Evolutionary conservation across 2,797 vertebrate species (phyloP).

Genomic region (Bucorvus abyssinicus): DNA sequence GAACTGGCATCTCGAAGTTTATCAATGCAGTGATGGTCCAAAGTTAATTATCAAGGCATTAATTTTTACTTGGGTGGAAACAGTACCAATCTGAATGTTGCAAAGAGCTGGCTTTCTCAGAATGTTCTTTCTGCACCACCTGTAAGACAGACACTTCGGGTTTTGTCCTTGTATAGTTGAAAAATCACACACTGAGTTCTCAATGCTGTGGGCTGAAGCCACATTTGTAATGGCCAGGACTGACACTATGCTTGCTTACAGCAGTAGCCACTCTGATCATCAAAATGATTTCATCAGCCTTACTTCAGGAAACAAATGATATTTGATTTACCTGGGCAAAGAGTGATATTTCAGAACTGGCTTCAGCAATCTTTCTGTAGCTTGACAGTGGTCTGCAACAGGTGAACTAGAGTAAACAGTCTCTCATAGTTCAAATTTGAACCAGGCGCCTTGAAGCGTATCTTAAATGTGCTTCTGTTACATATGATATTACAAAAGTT

Average conservation of each 20-base stretch:
- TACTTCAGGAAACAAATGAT: neutral
- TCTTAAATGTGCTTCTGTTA: neutral
- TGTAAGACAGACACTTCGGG: fast-evolving
- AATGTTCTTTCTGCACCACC: neutral
- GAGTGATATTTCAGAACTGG: neutral
- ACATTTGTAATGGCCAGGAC: neutral
- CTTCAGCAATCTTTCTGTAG: neutral
- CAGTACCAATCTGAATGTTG: neutral
- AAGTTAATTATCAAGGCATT: neutral
- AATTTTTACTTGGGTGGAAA: neutral
- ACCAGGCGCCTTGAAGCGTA: conserved; percentile 18
- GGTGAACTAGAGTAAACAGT: neutral
- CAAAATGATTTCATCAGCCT: neutral
- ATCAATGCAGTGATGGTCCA: too few relatives aligned
- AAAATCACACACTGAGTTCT: neutral
- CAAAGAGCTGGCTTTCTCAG: neutral
- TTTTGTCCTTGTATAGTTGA: neutral
- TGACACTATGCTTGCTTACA: neutral
- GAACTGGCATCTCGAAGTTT: neutral
- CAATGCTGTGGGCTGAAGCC: neutral
- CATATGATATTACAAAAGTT: neutral
- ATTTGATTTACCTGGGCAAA: conserved; percentile 3
- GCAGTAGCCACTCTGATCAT: neutral
- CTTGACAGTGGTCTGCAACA: neutral
- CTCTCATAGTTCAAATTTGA: conserved; percentile 6